Conservation (phyloP, 2,888 invertebrate genomes). For the Drosophila imparisetae region DNA sequence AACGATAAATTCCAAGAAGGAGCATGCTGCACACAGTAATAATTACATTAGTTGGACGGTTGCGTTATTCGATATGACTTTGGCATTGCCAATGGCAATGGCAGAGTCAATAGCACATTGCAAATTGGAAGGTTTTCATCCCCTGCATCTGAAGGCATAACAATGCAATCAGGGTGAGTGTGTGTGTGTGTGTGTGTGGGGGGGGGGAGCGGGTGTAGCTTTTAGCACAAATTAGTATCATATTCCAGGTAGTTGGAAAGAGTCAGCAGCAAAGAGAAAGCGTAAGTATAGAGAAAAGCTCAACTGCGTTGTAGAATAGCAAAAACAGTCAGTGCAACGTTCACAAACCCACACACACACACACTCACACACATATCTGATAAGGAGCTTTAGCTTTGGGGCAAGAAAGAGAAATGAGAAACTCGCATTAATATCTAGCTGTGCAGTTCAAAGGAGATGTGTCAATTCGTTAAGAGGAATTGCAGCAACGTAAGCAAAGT, state of each 20-base stretch:
- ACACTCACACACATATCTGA: background rate
- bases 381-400: background rate
- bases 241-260: background rate
- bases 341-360: background rate
- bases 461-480: background rate
- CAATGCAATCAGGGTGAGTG: background rate
- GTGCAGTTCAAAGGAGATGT: background rate
- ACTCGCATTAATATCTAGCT: background rate
- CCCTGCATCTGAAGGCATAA: conserved; percentile 5
- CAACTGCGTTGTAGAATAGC: background rate
- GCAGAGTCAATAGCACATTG: background rate
- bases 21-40: conserved; percentile 17
- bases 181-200: background rate
- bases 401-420: background rate
- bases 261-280: background rate
- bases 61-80: conserved; percentile 16
- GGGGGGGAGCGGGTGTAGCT: background rate
- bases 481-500: background rate
- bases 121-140: background rate
- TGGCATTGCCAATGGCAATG: conserved; percentile 16
- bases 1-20: conserved; percentile 4
- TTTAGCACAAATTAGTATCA: conserved; percentile 2
- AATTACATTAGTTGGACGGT: conserved; percentile 37
- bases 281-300: background rate
- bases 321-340: conserved; percentile 15